These are phyloP conservation scores for Aphaenogaster ashmeadi DNA, from an alignment of 1,140 invertebrate species.

Conservation along the genomic window DNA sequence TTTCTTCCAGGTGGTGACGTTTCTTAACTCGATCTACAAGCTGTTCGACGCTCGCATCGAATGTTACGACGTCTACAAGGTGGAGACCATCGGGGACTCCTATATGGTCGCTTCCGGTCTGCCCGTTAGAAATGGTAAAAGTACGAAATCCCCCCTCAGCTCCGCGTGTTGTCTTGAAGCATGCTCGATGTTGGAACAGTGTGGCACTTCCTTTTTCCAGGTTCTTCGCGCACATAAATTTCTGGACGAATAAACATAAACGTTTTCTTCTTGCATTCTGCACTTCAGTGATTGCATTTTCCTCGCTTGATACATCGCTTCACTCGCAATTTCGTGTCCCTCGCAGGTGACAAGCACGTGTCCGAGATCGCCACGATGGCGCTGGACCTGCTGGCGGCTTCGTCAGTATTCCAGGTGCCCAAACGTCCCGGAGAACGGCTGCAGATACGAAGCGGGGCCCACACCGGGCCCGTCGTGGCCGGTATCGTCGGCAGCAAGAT, in stretches of 20 bases:
- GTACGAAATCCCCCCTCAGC: slow-evolving; percentile 46
- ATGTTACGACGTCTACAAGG: slow-evolving; percentile 97
- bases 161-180: slow-evolving; percentile 40
- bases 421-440: slow-evolving; percentile 95
- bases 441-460: slow-evolving; percentile 96
- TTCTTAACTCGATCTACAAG: slow-evolving; percentile 97
- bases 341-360: slow-evolving; percentile 93
- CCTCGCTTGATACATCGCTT: background rate
- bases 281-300: background rate
- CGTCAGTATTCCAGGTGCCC: slow-evolving; percentile 94
- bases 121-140: slow-evolving; percentile 81
- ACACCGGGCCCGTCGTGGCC: slow-evolving; percentile 95
- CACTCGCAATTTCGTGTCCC: background rate
- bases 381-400: slow-evolving; percentile 93
- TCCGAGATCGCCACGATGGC: slow-evolving; percentile 98
- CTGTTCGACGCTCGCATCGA: slow-evolving; percentile 97
- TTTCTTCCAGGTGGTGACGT: slow-evolving; percentile 93
- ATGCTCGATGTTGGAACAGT: slow-evolving; percentile 18
- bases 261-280: background rate
- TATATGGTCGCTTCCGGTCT: slow-evolving; percentile 92
- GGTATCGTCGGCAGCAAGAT: slow-evolving; percentile 96
- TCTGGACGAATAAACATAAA: background rate
- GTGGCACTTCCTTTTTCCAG: background rate
- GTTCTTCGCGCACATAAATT: background rate
- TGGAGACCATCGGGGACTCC: slow-evolving; percentile 96